Evolutionary conservation across 2,888 invertebrate species (phyloP).

Genomic region (Ametastegia equiseti): DNA sequence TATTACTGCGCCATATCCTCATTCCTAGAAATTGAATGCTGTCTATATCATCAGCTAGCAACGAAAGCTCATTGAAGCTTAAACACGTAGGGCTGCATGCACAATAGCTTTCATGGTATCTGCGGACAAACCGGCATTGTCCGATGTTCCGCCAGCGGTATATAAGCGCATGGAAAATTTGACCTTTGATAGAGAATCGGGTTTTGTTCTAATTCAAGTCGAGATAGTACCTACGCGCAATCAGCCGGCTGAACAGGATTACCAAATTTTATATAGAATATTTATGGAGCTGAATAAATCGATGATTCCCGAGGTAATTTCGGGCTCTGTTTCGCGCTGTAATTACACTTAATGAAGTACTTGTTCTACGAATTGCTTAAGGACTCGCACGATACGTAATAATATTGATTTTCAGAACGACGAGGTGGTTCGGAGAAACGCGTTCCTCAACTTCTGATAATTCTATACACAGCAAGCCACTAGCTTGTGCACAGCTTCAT

Average conservation of each 20-base stretch:
- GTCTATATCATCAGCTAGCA: conserved; percentile 22
- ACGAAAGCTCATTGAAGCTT: conserved; percentile 23
- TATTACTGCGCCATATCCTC: not conserved
- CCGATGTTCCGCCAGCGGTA: not conserved
- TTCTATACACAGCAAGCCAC: conserved; percentile 12
- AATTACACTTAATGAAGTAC: conserved; percentile 23
- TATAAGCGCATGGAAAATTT: not conserved
- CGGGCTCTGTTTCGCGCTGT: not conserved
- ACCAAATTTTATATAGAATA: not conserved
- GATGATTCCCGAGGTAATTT: not conserved
- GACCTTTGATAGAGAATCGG: not conserved
- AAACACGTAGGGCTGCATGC: not conserved
- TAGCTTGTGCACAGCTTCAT: conserved; percentile 7
- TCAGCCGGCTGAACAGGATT: not conserved
- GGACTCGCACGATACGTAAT: conserved; percentile 10
- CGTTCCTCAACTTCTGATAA: conserved; percentile 20
- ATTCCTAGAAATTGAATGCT: not conserved
- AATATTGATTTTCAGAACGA: conserved; percentile 25
- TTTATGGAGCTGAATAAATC: not conserved
- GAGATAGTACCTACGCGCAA: not conserved
- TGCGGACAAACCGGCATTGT: conserved; percentile 2
- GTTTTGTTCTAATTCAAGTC: not conserved
- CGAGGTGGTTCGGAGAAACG: not conserved
- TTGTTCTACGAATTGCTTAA: not conserved
- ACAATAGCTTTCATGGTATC: conserved; percentile 19